Base-by-base conservation (phyloP, 2,797 vertebrate species). In the Lophius americanus region DNA sequence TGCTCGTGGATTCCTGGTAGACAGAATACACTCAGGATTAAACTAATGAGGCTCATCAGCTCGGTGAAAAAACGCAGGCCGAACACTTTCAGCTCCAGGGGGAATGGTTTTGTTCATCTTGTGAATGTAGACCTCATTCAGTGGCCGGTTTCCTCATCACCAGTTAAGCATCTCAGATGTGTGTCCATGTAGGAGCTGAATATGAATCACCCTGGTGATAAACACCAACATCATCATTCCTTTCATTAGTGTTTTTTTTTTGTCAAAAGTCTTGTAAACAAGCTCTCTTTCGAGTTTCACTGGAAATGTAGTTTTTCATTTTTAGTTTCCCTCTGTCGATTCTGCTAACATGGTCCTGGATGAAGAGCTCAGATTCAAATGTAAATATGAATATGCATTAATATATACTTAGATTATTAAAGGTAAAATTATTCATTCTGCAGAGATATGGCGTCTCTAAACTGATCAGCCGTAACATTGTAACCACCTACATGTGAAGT, bases 21-120 rank as follows among this genome's bases (percentile, higher is more conserved):
- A 47, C 70, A 69, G 70, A 83, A 74, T 59, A 70, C 78, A 55
- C 75, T 51, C 53, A 61, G 82, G 85, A 84, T 80, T 75, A 79
- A 70, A 84, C 78, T 86, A 91, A 90, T 89, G 83, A 75, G 75
- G 60, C 60, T 83, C 68, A 65, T 87, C 77, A 84, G 72, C 83
- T 80, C 69, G 78, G 75, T 76, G 52, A 60, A 59, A 73, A 78
- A 73, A 23, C 23, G 23, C 32, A 0, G 10, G 32, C 51, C 59
- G 59, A 71, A 64, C 66, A 58, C n/a, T 55, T 63, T 62, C 32
- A 2, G 12, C 59, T 65, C 44, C 74, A 53, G 10, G 52, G 65
- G 49, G 75, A 83, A 36, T 54, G 4, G 71, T 73, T 66, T 68
- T 13, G 36, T 60, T 78, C 57, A 37, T 47, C 57, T 51, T 54